These are phyloP conservation scores for Hydra vulgaris DNA, from an alignment of 30 jellyfish, hydroid and myxozoan genomes.

Conservation along the genomic window DNA sequence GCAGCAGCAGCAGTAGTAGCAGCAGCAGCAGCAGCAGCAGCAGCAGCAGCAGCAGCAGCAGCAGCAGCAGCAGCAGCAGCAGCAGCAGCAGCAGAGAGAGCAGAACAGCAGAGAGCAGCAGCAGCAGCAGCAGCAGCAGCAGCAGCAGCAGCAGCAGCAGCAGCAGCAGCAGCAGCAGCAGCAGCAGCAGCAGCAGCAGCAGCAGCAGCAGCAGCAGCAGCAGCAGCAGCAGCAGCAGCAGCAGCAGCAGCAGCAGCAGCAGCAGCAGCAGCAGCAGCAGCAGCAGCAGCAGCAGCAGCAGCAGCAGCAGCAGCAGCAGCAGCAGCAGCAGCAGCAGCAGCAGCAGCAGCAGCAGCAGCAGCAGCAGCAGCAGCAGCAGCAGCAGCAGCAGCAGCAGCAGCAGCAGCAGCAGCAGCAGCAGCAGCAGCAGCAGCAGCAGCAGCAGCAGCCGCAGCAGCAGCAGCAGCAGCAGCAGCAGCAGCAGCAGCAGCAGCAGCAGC, in stretches of 20 bases:
- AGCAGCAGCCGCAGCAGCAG: no score
- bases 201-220: not conserved
- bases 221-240: no score
- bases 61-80: not conserved
- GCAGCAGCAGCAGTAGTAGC: not conserved
- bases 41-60: not conserved
- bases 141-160: not conserved
- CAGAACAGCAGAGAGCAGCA: not conserved
- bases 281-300: not conserved
- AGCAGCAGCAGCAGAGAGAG: not conserved
- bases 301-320: not conserved
- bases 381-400: conserved; percentile 9
- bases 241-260: no score
- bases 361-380: conserved; percentile 8
- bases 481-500: conserved; percentile 10
- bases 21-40: conserved; percentile 3
- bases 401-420: conserved; percentile 8
- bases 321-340: conserved; percentile 1
- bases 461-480: conserved; percentile 11
- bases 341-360: conserved; percentile 6
- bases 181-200: not conserved
- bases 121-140: conserved; percentile 3
- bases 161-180: conserved; percentile 1
- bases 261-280: not conserved
- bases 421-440: conserved; percentile 6